Conservation (phyloP, 2,888 invertebrate genomes). For the Acanthacorydalis orientalis region DNA sequence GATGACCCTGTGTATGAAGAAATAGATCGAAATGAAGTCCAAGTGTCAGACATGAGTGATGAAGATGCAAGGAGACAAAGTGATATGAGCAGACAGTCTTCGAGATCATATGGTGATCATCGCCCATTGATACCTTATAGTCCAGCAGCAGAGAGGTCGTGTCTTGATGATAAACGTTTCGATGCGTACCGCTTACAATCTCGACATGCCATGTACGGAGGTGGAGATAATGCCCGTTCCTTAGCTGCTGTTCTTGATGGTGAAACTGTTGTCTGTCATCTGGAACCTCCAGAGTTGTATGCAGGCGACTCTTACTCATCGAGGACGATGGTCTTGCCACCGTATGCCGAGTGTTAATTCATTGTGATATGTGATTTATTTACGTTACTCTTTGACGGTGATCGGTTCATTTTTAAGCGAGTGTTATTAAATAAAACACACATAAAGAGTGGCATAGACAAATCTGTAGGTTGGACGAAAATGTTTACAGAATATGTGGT, state of each 20-base stretch:
- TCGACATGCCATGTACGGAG: constrained; percentile 29
- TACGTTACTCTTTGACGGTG: no score
- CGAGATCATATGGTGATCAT: constrained; percentile 65
- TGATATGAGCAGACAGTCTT: constrained; percentile 50
- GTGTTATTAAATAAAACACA: no score
- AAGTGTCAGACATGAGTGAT: constrained; percentile 62
- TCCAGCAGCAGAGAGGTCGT: constrained; percentile 39
- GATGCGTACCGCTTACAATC: constrained; percentile 16
- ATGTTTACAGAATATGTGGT: no score
- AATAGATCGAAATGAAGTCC: constrained; percentile 55
- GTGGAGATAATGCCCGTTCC: constrained; percentile 38
- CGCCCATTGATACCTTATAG: constrained; percentile 66
- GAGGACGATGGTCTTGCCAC: constrained; percentile 36
- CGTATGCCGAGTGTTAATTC: constrained; percentile 41
- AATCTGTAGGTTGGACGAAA: no score
- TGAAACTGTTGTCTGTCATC: constrained; percentile 71
- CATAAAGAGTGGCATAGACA: no score
- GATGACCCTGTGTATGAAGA: constrained; percentile 73
- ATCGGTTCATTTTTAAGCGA: no score
- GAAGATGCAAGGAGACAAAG: constrained; percentile 60
- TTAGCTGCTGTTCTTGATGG: constrained; percentile 69
- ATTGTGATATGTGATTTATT: background rate
- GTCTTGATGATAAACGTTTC: constrained; percentile 14
- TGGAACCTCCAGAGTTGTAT: constrained; percentile 48
- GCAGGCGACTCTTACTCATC: constrained; percentile 31